Evolutionary conservation across 2,797 vertebrate genomes (phyloP).

Genomic region (Halcyon smyrnensis): DNA sequence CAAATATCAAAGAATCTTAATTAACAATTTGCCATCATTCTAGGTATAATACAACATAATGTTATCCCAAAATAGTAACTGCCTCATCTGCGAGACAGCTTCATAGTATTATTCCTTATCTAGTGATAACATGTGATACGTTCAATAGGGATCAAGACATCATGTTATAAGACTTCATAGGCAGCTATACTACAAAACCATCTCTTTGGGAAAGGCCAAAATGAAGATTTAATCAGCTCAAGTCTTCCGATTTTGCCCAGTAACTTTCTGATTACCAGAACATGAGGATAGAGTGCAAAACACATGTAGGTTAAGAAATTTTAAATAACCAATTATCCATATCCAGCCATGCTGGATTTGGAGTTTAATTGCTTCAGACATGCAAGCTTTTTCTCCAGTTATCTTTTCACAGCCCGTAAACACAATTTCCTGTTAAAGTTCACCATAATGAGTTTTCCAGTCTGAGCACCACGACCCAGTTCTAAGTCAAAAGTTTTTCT

Average conservation of each 20-base stretch:
- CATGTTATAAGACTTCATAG: neutral
- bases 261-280: neutral
- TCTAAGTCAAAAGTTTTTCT: slow-evolving; percentile 6
- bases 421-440: slow-evolving; percentile 4
- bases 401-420: slow-evolving; percentile 13
- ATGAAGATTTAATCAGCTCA: neutral
- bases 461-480: neutral
- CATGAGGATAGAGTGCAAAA: neutral
- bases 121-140: neutral
- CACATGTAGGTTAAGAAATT: neutral
- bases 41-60: neutral
- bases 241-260: neutral
- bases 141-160: neutral
- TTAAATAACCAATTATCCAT: slow-evolving; percentile 7
- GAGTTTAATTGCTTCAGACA: slow-evolving; percentile 30
- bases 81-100: neutral
- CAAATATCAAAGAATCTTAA: neutral
- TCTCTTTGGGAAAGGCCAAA: neutral
- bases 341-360: neutral
- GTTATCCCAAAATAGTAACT: neutral
- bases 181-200: neutral
- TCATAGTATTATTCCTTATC: neutral
- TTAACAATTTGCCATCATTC: neutral
- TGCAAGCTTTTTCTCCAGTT: neutral
- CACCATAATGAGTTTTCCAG: slow-evolving; percentile 10